These are phyloP conservation scores for Drosophila rellima DNA, from an alignment of 2,888 invertebrate species.

Conservation along the genomic window DNA sequence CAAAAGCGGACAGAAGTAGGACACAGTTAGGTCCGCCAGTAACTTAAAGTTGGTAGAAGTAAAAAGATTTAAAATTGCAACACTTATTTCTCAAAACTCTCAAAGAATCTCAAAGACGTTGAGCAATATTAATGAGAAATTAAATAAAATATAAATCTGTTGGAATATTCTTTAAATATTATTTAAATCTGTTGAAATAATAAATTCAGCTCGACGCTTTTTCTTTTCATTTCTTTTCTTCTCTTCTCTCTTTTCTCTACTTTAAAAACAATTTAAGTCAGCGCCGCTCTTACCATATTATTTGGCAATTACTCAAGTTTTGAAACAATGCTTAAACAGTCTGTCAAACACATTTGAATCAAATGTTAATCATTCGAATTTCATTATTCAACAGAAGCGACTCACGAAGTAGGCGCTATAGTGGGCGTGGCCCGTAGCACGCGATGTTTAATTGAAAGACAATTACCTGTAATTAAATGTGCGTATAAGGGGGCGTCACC, in stretches of 20 bases:
- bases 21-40: not conserved
- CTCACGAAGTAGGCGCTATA: not conserved
- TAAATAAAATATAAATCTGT: no score
- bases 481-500: constrained; percentile 61
- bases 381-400: not conserved
- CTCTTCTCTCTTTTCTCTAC: no score
- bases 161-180: no score
- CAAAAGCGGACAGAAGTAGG: not conserved
- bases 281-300: not conserved
- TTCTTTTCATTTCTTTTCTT: no score
- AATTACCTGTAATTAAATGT: constrained; percentile 75
- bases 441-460: constrained; percentile 77
- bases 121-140: not conserved
- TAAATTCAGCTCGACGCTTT: no score
- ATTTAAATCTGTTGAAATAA: no score
- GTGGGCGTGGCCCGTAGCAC: constrained; percentile 55
- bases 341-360: constrained; percentile 7
- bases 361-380: constrained; percentile 7
- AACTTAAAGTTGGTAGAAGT: not conserved
- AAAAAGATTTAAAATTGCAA: not conserved
- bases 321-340: constrained; percentile 3
- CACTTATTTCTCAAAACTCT: not conserved
- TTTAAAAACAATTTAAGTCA: no score
- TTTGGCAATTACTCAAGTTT: not conserved
- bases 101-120: not conserved